These are phyloP conservation scores for Callocephalon fimbriatum DNA, from an alignment of 2,113 vertebrate species.

Conservation along the genomic window DNA sequence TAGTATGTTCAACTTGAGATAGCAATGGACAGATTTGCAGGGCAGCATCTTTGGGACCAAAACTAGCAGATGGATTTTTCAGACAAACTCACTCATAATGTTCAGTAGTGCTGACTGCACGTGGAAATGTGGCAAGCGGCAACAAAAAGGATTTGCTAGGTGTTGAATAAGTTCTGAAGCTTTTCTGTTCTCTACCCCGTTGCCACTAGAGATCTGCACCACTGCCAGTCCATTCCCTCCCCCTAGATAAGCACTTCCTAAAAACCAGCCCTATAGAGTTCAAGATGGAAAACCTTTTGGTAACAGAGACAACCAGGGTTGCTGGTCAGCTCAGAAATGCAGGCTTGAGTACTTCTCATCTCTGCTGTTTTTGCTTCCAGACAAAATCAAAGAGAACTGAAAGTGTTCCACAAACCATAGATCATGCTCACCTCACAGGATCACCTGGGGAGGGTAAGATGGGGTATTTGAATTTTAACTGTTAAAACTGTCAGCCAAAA, in stretches of 20 bases:
- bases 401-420: neutral
- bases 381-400: neutral
- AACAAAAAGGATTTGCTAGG: neutral
- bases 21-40: constrained; percentile 12
- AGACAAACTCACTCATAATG: neutral
- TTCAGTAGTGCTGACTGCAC: neutral
- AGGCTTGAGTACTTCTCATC: neutral
- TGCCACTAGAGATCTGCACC: neutral
- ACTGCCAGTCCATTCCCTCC: neutral
- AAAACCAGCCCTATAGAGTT: neutral
- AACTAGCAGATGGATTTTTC: constrained; percentile 50
- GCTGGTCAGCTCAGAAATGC: neutral
- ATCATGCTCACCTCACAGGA: neutral
- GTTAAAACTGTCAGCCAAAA: neutral
- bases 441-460: neutral
- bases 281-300: neutral
- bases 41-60: constrained; percentile 24
- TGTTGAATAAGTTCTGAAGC: neutral
- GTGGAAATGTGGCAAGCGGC: neutral
- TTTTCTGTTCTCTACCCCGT: neutral
- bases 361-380: neutral
- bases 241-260: neutral
- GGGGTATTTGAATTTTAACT: neutral
- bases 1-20: neutral
- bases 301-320: neutral